Evolutionary conservation across 2,888 invertebrate species (phyloP), one percentile per base, ranked within the genome.

Genomic region (Lochmaea capreae): DNA sequence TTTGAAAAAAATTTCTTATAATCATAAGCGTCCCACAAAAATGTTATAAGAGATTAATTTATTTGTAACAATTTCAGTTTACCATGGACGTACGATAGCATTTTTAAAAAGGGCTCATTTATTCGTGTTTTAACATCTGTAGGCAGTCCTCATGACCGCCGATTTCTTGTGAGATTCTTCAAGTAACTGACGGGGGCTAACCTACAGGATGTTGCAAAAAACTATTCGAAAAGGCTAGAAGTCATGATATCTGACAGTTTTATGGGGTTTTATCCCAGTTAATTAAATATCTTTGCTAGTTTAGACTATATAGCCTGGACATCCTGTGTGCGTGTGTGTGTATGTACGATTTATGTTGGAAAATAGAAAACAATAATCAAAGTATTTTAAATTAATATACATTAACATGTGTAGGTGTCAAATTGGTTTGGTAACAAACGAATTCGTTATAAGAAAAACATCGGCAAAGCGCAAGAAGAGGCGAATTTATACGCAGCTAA

Each of bases 351-450:
- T n/a, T 42, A 42, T 49, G 14, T 58, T 4, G 22, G 43, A 65
- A 65, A 22, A 10, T 54, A 14, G 18, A n/a, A 1, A 39, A 39
- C 33, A 8, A 39, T 39, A 8, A 39, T 39, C 6, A 22, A 26
- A 22, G 3, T 12, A 65, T 26, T 11, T 26, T 18, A 22, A 16
- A 9, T 57, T 33, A 54, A 54, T 58, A 39, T 39, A 57, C 58
- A 65, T 42, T 65, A 70, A 46, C 90, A 54, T 54, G 54, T 54
- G 54, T 54, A 96, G 95, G 97, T 98, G 78, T 98, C 98, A 82
- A 99, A 99, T 92, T 99, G 99, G 99, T 99, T 99, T 88, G 99
- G 99, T 82, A 99, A 99, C 90, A 99, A 99, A 89, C 93, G 99
- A 86, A 99, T 99, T 89, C 94, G 99, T 84, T 99, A 99, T 90